A percentile compares a stretch with the other conserved stretches of the same genome.
Conservation (phyloP, 1,140 invertebrate genomes). For the Euura saliciscinereae region DNA sequence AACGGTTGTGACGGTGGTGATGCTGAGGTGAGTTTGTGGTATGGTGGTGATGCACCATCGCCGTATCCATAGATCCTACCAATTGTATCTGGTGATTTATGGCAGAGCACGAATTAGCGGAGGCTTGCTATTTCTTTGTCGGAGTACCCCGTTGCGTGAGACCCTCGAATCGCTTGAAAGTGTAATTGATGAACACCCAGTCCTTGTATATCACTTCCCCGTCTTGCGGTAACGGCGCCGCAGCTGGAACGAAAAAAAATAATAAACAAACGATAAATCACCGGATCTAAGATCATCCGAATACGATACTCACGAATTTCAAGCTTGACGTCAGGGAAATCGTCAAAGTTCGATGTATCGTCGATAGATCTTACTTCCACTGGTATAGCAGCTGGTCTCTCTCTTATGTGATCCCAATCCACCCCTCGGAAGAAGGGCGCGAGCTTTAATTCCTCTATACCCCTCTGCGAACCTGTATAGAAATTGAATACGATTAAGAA, state of each 20-base stretch:
- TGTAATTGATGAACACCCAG: conserved; percentile 99
- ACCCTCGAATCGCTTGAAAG: conserved; percentile 98
- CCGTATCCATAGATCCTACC: conserved; percentile 44
- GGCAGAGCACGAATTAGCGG: conserved; percentile 33
- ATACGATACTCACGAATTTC: conserved; percentile 88
- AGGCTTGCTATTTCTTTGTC: conserved; percentile 72
- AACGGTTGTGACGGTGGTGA: background rate
- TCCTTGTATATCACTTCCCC: conserved; percentile 92
- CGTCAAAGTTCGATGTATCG: conserved; percentile 99
- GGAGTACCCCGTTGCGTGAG: conserved; percentile 86
- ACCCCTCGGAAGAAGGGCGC: conserved; percentile 90
- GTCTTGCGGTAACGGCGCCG: conserved; percentile 80
- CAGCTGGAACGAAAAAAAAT: conserved; percentile 66
- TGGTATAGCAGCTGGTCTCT: conserved; percentile 95
- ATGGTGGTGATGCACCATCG: conserved; percentile 48
- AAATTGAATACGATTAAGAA: background rate
- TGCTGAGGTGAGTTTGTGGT: background rate
- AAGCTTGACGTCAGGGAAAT: conserved; percentile 98
- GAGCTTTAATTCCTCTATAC: conserved; percentile 86
- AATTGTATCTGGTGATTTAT: conserved; percentile 36
- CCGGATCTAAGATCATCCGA: background rate
- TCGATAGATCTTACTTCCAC: conserved; percentile 93
- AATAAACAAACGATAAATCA: conserved; percentile 13
- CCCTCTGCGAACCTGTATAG: conserved; percentile 81
- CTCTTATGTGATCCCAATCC: conserved; percentile 96